Base-by-base conservation (phyloP, 2,113 vertebrate genomes). In the Geococcyx californianus region DNA sequence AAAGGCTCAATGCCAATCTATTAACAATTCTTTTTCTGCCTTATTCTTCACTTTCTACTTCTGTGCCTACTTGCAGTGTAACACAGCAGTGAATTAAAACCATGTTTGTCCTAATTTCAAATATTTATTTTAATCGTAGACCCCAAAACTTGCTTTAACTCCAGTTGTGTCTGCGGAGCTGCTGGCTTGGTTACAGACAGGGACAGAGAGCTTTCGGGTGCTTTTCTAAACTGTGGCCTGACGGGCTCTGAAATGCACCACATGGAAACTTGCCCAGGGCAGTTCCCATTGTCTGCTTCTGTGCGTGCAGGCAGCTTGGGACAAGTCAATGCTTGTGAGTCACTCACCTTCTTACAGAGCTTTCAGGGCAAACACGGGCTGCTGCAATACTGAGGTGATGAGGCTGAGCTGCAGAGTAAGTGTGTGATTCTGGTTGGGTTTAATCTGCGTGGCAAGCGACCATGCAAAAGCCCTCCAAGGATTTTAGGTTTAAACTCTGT, bases 261-360 rank as follows among this genome's bases (percentile, higher is more conserved):
- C n/a, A 44, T 29, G 73, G 94, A 95, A 96, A 93, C 44, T 84
- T 6, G 59, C 88, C 86, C 19, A 52, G 58, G 85, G 69, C 90
- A 82, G 8, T 20, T 75, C 59, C 69, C 87, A 38, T 80, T 72
- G 66, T 93, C 81, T 82, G 76, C 47, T 56, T 63, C 88, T 84
- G 9, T 34, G 33, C 13, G 54, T 51, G 68, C 17, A 59, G 77
- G 84, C 93, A 89, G 86, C 69, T 64, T 75, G 44, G 36, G 77
- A 60, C 62, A 13, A 0, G 19, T 56, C 91, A 56, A 0, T 52
- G 84, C 93, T 78, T 19, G 54, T 89, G 62, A 26, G 29, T 58
- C 72, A 2, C 25, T 62, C 18, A 4, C 54, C 68, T 73, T 49
- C 79, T 76, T 79, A 13, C 68, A 55, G 56, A 78, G 45, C 66